Base-by-base conservation (phyloP, 1,140 invertebrate species). In the Aricia agestis region DNA sequence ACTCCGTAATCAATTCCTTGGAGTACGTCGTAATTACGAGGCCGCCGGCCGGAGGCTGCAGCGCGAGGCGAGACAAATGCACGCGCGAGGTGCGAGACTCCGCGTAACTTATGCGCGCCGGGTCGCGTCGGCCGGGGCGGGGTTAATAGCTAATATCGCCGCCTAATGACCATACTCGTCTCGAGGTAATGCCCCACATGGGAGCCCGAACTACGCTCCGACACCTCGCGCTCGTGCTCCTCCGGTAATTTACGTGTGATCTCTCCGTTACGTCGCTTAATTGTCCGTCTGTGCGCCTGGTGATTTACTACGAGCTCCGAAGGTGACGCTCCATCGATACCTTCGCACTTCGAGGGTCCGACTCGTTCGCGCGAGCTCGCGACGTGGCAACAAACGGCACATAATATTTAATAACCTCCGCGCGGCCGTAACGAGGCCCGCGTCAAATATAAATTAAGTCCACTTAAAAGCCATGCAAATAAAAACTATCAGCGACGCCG, bases 61-160 rank as follows among this genome's bases (percentile, higher is more conserved):
- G 19, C 18, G 52, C 45, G 45, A 45, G 67, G n/a, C 58, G 36
- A 69, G 68, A 69, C 68, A 75, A 75, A 75, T 70, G 72, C 72
- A 73, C 57, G 67, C 25, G 19, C 70, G 70, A 70, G 73, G 73
- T 70, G 68, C 67, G 74, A 75, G 74, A 75, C 74, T 68, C 73
- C 73, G 70, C 68, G 70, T 76, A 74, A 76, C 70, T 76, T 74
- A 76, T 74, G 74, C 74, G 74, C 65, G 61, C 72, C 83, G 81
- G 84, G 83, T 79, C 76, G 79, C 77, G 83, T 36, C 36, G 81
- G 85, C 82, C 36, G 81, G 85, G 83, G 81, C 76, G 79, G 78
- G 83, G 87, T 82, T 90, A 89, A 89, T 90, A 89, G 86, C 86
- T 89, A 89, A 89, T 89, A 89, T 86, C 83, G 82, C 79, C 74